phyloP scores from a whole-genome alignment of 1,140 invertebrate species.

The Acromyrmex charruanus region DNA sequence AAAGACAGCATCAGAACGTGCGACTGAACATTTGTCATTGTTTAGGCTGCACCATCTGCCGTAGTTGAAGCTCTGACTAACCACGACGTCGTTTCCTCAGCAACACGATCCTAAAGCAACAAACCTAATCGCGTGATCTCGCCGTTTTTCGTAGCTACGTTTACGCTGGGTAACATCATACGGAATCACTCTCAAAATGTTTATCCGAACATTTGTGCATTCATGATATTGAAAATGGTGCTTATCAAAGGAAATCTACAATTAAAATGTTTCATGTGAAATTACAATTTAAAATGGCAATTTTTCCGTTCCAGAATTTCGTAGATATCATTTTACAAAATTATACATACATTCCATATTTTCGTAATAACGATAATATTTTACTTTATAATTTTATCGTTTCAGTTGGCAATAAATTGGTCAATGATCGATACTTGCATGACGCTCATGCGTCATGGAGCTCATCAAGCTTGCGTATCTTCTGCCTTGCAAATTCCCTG shows the following conservation, averaged over 20 bases:
- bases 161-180: slow-evolving; percentile 16
- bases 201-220: slow-evolving; percentile 1
- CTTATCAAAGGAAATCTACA: background rate
- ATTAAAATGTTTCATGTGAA: background rate
- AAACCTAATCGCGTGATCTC: slow-evolving; percentile 58
- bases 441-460: background rate
- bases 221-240: background rate
- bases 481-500: background rate
- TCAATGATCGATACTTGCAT: background rate
- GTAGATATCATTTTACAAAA: background rate
- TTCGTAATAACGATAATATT: slow-evolving; percentile 15
- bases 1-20: slow-evolving; percentile 24
- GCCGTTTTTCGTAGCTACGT: slow-evolving; percentile 9
- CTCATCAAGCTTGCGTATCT: background rate
- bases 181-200: slow-evolving; percentile 1
- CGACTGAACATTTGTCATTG: slow-evolving; percentile 47
- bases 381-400: slow-evolving; percentile 3
- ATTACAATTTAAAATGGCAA: background rate
- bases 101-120: slow-evolving; percentile 59
- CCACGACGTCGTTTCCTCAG: slow-evolving; percentile 40
- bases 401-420: background rate
- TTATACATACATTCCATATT: background rate
- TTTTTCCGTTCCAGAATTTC: background rate
- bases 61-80: slow-evolving; percentile 11
- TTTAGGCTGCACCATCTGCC: slow-evolving; percentile 62